Evolutionary conservation across 2,113 vertebrate genomes (phyloP).

Genomic region (Caretta caretta): DNA sequence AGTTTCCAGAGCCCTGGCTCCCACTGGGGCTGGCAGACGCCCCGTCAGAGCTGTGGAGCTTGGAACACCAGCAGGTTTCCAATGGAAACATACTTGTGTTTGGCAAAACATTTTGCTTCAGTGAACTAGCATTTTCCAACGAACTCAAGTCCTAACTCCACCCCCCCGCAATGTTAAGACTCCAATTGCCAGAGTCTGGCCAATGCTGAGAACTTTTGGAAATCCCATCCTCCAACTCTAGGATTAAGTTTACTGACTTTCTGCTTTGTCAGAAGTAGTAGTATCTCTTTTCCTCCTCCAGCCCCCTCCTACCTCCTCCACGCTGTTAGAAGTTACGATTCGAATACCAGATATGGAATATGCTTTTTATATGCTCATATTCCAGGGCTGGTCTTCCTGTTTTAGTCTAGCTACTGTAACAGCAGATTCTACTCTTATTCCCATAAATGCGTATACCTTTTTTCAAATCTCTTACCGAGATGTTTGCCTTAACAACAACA

Average conservation of each 20-base stretch:
- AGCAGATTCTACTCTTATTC: not conserved
- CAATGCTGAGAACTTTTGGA: not conserved
- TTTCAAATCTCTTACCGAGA: not conserved
- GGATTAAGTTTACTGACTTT: not conserved
- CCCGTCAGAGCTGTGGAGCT: not conserved
- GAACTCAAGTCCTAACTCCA: not conserved
- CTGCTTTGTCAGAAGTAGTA: not conserved
- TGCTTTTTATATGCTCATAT: rapidly evolving
- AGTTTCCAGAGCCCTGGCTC: not conserved
- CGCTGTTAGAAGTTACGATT: not conserved
- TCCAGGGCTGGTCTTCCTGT: conserved; percentile 2
- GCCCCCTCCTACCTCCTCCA: rapidly evolving
- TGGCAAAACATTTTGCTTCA: not conserved
- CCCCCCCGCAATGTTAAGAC: not conserved
- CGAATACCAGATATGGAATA: not conserved
- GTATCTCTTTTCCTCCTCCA: not conserved
- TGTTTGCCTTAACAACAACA: not conserved
- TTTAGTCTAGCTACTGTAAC: not conserved
- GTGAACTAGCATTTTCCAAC: not conserved
- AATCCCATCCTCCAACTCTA: not conserved
- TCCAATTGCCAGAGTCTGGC: not conserved
- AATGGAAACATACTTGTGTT: not conserved
- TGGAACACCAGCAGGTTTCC: not conserved
- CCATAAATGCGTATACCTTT: conserved; percentile 1
- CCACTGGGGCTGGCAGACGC: not conserved